These are phyloP conservation scores for Galagoides demidoff DNA, from an alignment of 2,797 vertebrate species.

Conservation along the genomic window DNA sequence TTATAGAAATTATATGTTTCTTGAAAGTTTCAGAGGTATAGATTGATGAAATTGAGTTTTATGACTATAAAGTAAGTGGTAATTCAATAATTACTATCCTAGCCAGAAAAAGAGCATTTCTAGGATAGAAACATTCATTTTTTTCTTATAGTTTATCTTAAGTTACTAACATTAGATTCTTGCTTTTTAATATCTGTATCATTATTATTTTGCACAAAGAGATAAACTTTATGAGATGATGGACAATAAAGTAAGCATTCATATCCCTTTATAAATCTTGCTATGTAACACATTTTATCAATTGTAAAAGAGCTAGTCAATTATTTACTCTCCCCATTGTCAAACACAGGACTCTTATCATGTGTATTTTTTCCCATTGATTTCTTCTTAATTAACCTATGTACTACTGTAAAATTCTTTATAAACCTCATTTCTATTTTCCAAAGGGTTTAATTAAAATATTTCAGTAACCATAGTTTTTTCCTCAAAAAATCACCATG, in stretches of 20 bases:
- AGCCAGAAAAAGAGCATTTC: neutral
- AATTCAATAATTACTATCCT: neutral
- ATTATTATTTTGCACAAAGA: neutral
- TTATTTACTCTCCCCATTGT: neutral
- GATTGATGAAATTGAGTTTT: neutral
- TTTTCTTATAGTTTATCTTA: neutral
- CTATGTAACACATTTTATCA: neutral
- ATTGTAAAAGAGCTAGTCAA: constrained; percentile 10
- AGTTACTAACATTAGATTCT: neutral
- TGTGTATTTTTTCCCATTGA: neutral
- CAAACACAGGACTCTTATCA: neutral
- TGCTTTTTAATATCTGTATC: neutral
- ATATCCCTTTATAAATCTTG: neutral
- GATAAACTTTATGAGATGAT: neutral
- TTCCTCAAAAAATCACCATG: neutral
- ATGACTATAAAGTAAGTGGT: neutral
- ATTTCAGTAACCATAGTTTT: neutral
- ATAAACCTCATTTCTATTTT: constrained; percentile 8
- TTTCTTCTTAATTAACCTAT: constrained; percentile 36
- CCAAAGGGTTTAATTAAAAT: constrained; percentile 47
- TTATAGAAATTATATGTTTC: neutral
- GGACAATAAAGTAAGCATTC: neutral
- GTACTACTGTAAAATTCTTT: constrained; percentile 5
- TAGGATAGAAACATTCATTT: neutral
- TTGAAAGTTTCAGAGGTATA: neutral